phyloP scores from a whole-genome alignment of 2,797 vertebrate genomes.

The Galaxias olidus region DNA sequence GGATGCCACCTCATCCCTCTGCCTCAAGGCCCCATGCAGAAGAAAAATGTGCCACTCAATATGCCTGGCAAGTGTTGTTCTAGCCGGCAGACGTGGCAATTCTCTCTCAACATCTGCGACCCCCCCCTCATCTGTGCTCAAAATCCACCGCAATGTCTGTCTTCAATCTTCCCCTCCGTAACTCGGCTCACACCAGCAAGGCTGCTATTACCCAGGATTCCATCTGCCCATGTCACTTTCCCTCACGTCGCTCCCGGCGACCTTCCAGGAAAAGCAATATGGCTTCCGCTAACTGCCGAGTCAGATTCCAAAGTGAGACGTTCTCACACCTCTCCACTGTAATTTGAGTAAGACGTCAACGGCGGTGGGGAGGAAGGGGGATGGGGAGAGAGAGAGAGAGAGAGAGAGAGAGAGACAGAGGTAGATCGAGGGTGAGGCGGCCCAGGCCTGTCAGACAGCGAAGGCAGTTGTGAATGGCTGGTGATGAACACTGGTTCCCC shows the following conservation, averaged over 20 bases:
- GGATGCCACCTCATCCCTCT: too few relatives aligned
- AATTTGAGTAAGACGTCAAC: slow-evolving; percentile 19
- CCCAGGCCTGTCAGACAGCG: slow-evolving; percentile 44
- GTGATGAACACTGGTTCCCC: slow-evolving; percentile 63
- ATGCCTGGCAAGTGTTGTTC: too few relatives aligned
- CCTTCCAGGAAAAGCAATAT: slow-evolving; percentile 1
- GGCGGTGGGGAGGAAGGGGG: slow-evolving; percentile 14
- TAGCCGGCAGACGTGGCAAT: too few relatives aligned
- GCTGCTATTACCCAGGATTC: not conserved
- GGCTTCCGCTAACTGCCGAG: not conserved
- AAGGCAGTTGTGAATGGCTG: slow-evolving; percentile 52
- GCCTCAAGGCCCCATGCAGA: too few relatives aligned
- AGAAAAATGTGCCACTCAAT: too few relatives aligned
- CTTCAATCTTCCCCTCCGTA: not conserved
- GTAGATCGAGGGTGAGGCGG: too few relatives aligned
- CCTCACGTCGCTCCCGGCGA: not conserved
- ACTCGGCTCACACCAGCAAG: not conserved
- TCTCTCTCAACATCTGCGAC: not conserved
- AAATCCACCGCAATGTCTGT: not conserved
- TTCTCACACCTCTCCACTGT: slow-evolving; percentile 7
- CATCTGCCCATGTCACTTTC: not conserved
- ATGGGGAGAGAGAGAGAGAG: slow-evolving; percentile 14
- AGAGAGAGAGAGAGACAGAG: slow-evolving; percentile 16
- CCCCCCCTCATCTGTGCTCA: not conserved
- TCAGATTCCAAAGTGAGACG: not conserved